Conservation (phyloP, 2,888 invertebrate genomes). For the Dolomedes plantarius region DNA sequence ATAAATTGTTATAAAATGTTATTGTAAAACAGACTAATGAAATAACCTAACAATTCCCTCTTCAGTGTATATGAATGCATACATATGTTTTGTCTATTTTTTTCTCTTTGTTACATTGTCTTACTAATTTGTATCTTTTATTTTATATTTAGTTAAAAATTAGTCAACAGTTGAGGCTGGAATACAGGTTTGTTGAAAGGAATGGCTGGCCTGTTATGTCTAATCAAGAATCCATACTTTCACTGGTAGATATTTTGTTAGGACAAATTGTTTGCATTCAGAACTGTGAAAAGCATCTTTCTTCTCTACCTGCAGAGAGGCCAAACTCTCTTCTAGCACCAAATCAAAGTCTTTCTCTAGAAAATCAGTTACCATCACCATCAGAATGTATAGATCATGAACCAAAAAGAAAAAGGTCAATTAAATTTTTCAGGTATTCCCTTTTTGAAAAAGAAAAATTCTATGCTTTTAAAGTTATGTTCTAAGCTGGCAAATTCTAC, state of each 20-base stretch:
- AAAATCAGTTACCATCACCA: constrained; percentile 22
- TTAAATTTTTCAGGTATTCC: constrained; percentile 49
- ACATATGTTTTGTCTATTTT: too few relatives aligned
- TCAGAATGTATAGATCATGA: constrained; percentile 41
- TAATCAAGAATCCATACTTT: constrained; percentile 75
- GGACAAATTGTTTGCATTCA: constrained; percentile 69
- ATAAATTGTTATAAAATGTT: too few relatives aligned
- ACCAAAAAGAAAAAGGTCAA: constrained; percentile 45
- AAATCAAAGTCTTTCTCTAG: neutral
- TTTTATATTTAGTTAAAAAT: too few relatives aligned
- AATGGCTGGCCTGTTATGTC: constrained; percentile 76
- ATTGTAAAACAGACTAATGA: too few relatives aligned
- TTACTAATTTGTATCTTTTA: too few relatives aligned
- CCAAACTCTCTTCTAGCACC: constrained; percentile 40
- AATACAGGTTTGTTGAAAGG: constrained; percentile 74
- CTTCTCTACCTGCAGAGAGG: neutral
- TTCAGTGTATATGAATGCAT: too few relatives aligned
- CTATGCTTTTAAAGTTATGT: too few relatives aligned
- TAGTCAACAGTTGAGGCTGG: constrained; percentile 48
- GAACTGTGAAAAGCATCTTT: constrained; percentile 17
- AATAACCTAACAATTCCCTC: too few relatives aligned
- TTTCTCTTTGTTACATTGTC: too few relatives aligned
- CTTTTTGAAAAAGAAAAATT: too few relatives aligned
- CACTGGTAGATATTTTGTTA: constrained; percentile 75
- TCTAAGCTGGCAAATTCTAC: too few relatives aligned